phyloP scores from a whole-genome alignment of 2,797 vertebrate genomes.

The Myripristis murdjan region DNA sequence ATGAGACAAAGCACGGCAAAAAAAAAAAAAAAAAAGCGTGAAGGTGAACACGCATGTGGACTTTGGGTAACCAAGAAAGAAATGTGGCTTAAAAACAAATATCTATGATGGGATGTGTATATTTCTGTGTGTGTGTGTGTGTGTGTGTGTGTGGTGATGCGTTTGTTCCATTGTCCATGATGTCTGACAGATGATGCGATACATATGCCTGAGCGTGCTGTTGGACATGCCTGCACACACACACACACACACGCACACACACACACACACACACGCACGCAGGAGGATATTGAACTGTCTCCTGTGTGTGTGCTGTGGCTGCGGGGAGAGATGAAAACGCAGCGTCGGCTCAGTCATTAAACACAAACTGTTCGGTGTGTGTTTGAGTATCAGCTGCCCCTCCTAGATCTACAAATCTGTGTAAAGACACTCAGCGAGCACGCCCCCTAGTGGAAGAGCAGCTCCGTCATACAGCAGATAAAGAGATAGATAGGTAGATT shows the following conservation, averaged over 20 bases:
- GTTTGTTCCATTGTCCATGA: not conserved
- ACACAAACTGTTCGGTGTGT: too few species aligned
- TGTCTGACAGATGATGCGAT: not conserved
- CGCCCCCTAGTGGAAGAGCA: conserved; percentile 7
- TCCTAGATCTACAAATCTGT: too few species aligned
- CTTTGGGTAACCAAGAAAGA: too few species aligned
- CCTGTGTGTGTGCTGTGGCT: conserved; percentile 4
- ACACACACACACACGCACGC: conserved; percentile 1
- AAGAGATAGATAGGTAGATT: not conserved
- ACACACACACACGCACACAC: too few species aligned
- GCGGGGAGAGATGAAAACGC: conserved; percentile 20
- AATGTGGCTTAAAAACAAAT: too few species aligned
- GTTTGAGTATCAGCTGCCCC: too few species aligned
- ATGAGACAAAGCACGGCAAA: too few species aligned
- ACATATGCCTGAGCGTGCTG: not conserved
- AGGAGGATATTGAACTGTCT: not conserved
- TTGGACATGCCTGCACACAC: not conserved
- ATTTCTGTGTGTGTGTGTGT: too few species aligned
- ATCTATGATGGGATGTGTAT: too few species aligned
- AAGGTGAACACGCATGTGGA: too few species aligned
- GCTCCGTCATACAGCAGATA: not conserved
- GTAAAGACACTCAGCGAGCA: not conserved
- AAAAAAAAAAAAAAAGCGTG: too few species aligned
- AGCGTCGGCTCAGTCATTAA: not conserved
- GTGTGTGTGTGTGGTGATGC: not conserved